A percentile compares a stretch with the other conserved stretches of the same genome.
These are phyloP conservation scores for Mungos mungo DNA, from an alignment of 2,113 vertebrate species.

Conservation along the genomic window DNA sequence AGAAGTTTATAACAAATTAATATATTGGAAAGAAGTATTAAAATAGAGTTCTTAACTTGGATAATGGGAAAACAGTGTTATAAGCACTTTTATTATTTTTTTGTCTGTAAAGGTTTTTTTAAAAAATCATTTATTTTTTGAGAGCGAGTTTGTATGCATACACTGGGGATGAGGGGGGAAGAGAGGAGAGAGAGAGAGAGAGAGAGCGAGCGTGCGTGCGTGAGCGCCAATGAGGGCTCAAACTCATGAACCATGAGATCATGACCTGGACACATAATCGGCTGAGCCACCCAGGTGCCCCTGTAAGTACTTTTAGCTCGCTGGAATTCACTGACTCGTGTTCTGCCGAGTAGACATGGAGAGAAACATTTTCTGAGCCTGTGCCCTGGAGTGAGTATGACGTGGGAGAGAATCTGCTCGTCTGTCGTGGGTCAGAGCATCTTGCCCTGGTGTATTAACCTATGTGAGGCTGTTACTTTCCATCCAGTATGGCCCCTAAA, in stretches of 20 bases:
- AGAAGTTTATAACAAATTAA: not conserved
- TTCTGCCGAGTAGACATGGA: not conserved
- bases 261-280: too few species aligned
- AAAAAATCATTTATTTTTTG: too few species aligned
- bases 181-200: too few species aligned
- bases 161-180: too few species aligned
- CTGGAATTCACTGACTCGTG: not conserved
- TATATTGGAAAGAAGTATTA: slow-evolving; percentile 19
- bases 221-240: too few species aligned
- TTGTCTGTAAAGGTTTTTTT: too few species aligned
- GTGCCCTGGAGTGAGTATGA: not conserved
- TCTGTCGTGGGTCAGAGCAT: not conserved
- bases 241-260: too few species aligned
- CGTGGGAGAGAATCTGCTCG: not conserved
- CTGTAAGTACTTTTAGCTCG: not conserved
- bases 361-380: slow-evolving; percentile 2
- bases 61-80: not conserved
- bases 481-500: not conserved
- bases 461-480: not conserved
- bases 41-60: not conserved
- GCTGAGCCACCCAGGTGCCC: too few species aligned
- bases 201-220: too few species aligned
- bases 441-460: not conserved
- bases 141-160: too few species aligned
- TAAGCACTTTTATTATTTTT: not conserved